Evolutionary conservation across 1,140 invertebrate genomes (phyloP).

Genomic region (Micrasema minimum): DNA sequence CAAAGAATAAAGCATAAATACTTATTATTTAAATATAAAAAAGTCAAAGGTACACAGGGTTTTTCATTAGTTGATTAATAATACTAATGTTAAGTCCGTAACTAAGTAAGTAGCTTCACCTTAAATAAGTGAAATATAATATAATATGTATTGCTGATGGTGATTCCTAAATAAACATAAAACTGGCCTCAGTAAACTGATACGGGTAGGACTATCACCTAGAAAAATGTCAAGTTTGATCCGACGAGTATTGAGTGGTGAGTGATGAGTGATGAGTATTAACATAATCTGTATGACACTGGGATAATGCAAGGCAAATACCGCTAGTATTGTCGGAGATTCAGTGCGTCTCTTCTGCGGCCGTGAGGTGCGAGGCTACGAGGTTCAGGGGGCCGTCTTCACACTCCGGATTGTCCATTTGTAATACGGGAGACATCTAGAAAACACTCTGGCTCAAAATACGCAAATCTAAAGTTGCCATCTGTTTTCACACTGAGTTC

Average conservation of each 20-base stretch:
- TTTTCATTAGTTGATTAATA: constrained; percentile 47
- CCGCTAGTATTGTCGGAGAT: constrained; percentile 13
- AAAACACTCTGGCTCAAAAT: background rate
- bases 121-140: constrained; percentile 38
- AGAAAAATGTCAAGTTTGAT: too few species aligned
- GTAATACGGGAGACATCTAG: constrained; percentile 49
- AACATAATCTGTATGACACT: constrained; percentile 31
- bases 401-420: constrained; percentile 63
- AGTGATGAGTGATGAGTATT: constrained; percentile 48
- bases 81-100: constrained; percentile 41
- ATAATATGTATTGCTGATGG: constrained; percentile 33
- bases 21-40: constrained; percentile 43
- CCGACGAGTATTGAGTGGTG: too few species aligned
- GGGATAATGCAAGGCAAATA: constrained; percentile 36
- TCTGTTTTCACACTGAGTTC: background rate
- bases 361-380: constrained; percentile 62
- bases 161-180: constrained; percentile 36
- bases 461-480: background rate
- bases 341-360: constrained; percentile 63
- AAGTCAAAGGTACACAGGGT: constrained; percentile 47
- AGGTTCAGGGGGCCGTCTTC: constrained; percentile 65
- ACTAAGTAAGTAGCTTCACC: constrained; percentile 36
- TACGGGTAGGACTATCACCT: background rate
- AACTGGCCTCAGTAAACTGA: constrained; percentile 45
- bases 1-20: constrained; percentile 39